Conservation (phyloP, 2,113 vertebrate species). For the Eulemur rufifrons region DNA sequence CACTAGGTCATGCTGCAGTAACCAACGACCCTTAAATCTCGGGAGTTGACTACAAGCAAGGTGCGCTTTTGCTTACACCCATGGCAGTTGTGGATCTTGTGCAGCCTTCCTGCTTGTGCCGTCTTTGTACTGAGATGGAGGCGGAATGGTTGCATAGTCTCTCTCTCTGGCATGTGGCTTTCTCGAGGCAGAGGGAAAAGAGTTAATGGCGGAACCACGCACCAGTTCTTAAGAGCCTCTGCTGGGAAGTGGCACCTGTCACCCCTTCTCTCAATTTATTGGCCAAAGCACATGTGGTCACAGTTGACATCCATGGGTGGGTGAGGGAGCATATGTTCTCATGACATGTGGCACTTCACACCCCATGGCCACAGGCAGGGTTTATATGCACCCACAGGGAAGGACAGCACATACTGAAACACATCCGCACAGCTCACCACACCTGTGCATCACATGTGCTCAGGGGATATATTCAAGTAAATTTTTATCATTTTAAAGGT, state of each 20-base stretch:
- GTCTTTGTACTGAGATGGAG: background rate
- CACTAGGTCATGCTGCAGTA: background rate
- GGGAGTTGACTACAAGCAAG: background rate
- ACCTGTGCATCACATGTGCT: background rate
- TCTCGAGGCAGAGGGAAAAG: background rate
- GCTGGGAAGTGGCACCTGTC: rapidly evolving
- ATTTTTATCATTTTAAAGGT: background rate
- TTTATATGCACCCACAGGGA: no score
- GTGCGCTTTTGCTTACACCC: background rate
- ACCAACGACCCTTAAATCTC: background rate
- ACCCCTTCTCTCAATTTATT: background rate
- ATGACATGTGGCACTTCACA: rapidly evolving
- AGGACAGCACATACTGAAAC: no score
- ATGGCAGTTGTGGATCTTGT: rapidly evolving
- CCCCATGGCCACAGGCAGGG: no score
- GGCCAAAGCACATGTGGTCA: background rate
- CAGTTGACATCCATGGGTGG: background rate
- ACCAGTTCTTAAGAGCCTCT: background rate
- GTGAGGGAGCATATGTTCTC: background rate
- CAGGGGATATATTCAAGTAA: background rate
- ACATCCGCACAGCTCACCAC: rapidly evolving
- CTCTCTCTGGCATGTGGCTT: background rate
- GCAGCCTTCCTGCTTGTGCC: background rate
- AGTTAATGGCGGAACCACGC: rapidly evolving
- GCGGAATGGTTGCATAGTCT: background rate